Evolutionary conservation across 92 coral and sea anemone genomes (phyloP).

Genomic region (Epizoanthus stellaris): DNA sequence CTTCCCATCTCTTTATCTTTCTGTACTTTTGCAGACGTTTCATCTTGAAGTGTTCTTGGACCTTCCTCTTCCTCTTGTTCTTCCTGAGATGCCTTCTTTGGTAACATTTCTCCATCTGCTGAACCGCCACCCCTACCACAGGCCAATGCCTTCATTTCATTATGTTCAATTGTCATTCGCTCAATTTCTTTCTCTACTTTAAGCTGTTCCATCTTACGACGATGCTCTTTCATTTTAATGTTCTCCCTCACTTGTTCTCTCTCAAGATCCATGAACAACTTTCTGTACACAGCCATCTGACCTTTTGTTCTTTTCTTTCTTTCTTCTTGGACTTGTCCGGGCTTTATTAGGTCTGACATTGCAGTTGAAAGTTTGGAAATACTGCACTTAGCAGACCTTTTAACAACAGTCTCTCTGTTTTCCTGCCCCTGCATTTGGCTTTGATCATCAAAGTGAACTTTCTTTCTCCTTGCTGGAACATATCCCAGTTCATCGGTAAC

Average conservation of each 20-base stretch:
- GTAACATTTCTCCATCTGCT: conserved; percentile 14
- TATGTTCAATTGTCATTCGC: conserved; percentile 75
- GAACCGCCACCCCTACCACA: neutral
- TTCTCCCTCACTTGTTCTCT: conserved; percentile 97
- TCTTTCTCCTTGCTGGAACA: conserved; percentile 12
- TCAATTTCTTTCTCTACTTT: conserved; percentile 93
- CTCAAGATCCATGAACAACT: conserved; percentile 95
- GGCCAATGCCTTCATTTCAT: conserved; percentile 39
- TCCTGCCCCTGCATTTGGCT: neutral
- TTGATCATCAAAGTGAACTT: conserved; percentile 32
- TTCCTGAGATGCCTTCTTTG: conserved; percentile 45
- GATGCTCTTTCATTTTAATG: conserved; percentile 93
- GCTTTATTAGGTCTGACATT: conserved; percentile 74
- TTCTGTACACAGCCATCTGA: conserved; percentile 93
- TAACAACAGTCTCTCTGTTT: conserved; percentile 10
- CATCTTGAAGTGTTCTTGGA: conserved; percentile 36
- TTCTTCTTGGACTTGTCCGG: conserved; percentile 84
- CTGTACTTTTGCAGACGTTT: conserved; percentile 62
- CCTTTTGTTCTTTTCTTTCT: conserved; percentile 68
- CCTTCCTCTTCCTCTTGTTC: conserved; percentile 49
- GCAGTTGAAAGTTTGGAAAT: conserved; percentile 45
- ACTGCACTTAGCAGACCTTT: neutral
- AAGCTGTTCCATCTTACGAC: conserved; percentile 89
- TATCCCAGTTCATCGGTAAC: neutral
- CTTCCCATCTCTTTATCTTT: conserved; percentile 82